These are phyloP conservation scores for Hydriomena furcata DNA, from an alignment of 2,888 invertebrate species.

Conservation along the genomic window DNA sequence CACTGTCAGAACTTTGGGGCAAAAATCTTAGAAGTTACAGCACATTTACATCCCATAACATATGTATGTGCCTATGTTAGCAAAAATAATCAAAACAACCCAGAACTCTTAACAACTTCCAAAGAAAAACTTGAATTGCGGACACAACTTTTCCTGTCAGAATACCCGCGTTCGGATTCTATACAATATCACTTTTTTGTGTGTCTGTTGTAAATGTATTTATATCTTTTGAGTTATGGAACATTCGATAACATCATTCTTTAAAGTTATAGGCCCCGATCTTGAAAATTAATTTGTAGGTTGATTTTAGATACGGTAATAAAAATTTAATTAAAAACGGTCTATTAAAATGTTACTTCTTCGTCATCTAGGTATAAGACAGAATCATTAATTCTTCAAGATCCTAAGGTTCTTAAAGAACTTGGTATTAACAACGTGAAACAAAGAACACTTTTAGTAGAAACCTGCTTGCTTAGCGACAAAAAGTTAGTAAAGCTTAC, in stretches of 20 bases:
- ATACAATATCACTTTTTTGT: conserved; percentile 38
- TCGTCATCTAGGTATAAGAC: too few species aligned
- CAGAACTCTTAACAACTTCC: conserved; percentile 53
- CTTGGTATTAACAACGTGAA: too few species aligned
- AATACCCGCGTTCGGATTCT: conserved; percentile 44
- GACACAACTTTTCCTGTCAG: conserved; percentile 50
- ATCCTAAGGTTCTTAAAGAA: too few species aligned
- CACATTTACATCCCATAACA: conserved; percentile 1
- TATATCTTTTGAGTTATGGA: conserved; percentile 4
- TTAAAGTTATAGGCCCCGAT: not conserved
- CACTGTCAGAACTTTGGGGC: too few species aligned
- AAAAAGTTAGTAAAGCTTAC: conserved; percentile 29
- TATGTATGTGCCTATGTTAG: conserved; percentile 27
- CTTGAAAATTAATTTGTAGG: too few species aligned
- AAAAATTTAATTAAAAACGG: too few species aligned
- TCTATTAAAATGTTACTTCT: too few species aligned
- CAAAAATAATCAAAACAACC: conserved; percentile 48
- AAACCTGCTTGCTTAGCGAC: conserved; percentile 23
- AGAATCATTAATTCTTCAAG: too few species aligned
- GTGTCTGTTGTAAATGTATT: conserved; percentile 4
- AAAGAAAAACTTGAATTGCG: conserved; percentile 57
- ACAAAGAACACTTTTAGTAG: not conserved
- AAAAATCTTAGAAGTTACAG: conserved; percentile 4
- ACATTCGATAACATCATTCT: conserved; percentile 6
- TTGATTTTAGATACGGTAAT: too few species aligned